phyloP scores from a whole-genome alignment of 2,113 vertebrate species.

The Camelus dromedarius region DNA sequence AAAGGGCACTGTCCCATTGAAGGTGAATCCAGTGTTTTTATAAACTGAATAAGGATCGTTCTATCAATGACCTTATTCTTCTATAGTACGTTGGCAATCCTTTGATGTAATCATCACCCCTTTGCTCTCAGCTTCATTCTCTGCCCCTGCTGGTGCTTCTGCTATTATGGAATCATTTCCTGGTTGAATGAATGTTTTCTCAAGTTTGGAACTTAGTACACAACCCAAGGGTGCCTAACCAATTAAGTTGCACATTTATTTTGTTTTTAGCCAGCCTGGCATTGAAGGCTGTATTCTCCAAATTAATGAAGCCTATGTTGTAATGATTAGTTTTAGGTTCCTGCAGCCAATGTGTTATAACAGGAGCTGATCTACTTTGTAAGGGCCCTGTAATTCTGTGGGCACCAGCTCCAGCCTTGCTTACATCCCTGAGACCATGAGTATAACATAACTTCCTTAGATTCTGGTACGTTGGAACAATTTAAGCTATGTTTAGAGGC shows the following conservation, averaged over 20 bases:
- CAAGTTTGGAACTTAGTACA: constrained; percentile 67
- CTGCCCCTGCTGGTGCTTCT: constrained; percentile 24
- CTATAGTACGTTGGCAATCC: constrained; percentile 12
- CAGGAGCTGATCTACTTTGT: constrained; percentile 43
- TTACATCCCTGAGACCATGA: background rate
- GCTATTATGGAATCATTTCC: constrained; percentile 73
- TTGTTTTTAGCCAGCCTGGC: constrained; percentile 66
- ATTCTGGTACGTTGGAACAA: background rate
- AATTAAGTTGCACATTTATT: constrained; percentile 71
- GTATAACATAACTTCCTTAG: background rate
- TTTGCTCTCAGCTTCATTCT: constrained; percentile 60
- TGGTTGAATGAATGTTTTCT: constrained; percentile 79
- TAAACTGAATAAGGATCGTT: constrained; percentile 73
- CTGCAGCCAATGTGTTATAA: constrained; percentile 54
- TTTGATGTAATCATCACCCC: constrained; percentile 67
- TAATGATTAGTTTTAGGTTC: constrained; percentile 68
- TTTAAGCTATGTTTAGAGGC: background rate
- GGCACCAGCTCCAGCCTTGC: background rate
- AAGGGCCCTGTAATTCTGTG: background rate
- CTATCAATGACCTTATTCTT: constrained; percentile 76
- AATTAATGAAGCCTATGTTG: constrained; percentile 67
- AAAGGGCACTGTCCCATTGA: constrained; percentile 68
- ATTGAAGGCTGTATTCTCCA: constrained; percentile 55
- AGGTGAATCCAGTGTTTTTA: constrained; percentile 81
- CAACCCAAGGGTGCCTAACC: constrained; percentile 62